Conservation (phyloP, 2,113 vertebrate genomes). For the Lampris incognitus region DNA sequence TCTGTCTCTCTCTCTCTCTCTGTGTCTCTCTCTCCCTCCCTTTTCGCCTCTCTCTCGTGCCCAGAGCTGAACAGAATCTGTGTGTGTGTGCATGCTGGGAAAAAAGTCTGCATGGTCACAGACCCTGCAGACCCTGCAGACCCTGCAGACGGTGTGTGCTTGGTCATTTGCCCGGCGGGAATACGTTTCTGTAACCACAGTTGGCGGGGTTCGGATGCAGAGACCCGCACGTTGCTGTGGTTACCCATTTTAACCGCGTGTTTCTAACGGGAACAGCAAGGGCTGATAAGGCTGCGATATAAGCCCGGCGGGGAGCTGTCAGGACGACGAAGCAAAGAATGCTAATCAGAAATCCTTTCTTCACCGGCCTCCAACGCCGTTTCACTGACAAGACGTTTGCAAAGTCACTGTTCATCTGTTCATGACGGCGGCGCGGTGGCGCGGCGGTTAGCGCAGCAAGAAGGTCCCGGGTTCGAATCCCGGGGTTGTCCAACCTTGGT, state of each 20-base stretch:
- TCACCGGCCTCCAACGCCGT: not conserved
- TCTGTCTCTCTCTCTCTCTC: not conserved
- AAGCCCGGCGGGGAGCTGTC: not conserved
- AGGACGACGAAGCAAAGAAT: too few species aligned
- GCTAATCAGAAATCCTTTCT: slow-evolving; percentile 7
- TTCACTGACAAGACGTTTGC: not conserved
- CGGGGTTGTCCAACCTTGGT: too few species aligned
- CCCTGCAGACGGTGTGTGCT: slow-evolving; percentile 7
- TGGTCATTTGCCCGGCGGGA: slow-evolving; percentile 26
- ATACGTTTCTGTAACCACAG: slow-evolving; percentile 52
- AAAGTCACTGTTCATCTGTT: not conserved
- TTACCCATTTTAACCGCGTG: too few species aligned
- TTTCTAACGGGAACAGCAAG: not conserved
- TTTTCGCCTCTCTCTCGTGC: slow-evolving; percentile 13
- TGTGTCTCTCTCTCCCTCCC: not conserved
- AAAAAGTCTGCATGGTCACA: slow-evolving; percentile 34
- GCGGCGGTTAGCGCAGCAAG: too few species aligned
- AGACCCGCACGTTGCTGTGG: too few species aligned
- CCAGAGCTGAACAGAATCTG: slow-evolving; percentile 41
- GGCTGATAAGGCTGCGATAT: not conserved
- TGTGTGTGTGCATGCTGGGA: slow-evolving; percentile 49
- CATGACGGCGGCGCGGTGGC: too few species aligned
- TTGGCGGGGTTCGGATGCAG: slow-evolving; percentile 36
- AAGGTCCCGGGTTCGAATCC: too few species aligned
- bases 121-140: too few species aligned